These are phyloP conservation scores for Megalops atlanticus DNA, from an alignment of 2,113 vertebrate genomes.

Conservation along the genomic window DNA sequence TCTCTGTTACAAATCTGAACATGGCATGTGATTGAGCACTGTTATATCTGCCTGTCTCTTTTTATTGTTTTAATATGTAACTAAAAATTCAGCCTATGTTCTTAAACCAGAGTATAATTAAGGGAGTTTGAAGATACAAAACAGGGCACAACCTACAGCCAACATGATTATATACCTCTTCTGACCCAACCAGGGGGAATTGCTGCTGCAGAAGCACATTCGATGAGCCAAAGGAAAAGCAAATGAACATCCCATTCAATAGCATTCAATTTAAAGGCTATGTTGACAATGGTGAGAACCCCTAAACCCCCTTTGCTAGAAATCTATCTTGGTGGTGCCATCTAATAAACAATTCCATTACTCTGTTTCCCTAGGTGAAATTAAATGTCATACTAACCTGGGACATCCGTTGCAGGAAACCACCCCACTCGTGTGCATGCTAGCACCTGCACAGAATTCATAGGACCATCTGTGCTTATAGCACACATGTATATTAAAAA, in stretches of 20 bases:
- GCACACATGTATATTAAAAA: conserved; percentile 24
- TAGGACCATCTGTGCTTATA: conserved; percentile 9
- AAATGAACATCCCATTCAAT: conserved; percentile 51
- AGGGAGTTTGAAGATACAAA: conserved; percentile 2
- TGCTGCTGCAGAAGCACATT: conserved; percentile 50
- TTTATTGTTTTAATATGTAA: neutral
- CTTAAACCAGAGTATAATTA: neutral
- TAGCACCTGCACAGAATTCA: conserved; percentile 31
- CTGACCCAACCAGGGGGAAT: conserved; percentile 51
- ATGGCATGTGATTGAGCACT: neutral
- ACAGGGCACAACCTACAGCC: conserved; percentile 44
- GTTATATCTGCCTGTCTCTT: no score
- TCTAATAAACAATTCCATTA: conserved; percentile 55
- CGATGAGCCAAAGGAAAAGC: conserved; percentile 55
- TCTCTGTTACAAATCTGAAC: conserved; percentile 20
- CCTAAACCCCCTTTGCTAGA: conserved; percentile 48
- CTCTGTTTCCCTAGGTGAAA: conserved; percentile 53
- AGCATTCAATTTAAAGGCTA: conserved; percentile 59
- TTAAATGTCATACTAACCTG: conserved; percentile 57
- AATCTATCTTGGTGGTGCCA: conserved; percentile 51
- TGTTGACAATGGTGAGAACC: conserved; percentile 38
- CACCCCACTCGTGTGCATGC: conserved; percentile 33
- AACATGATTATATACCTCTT: neutral
- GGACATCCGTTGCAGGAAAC: conserved; percentile 47
- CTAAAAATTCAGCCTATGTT: neutral